Evolutionary conservation across 2,888 invertebrate genomes (phyloP).

Genomic region (Smittia sp.): DNA sequence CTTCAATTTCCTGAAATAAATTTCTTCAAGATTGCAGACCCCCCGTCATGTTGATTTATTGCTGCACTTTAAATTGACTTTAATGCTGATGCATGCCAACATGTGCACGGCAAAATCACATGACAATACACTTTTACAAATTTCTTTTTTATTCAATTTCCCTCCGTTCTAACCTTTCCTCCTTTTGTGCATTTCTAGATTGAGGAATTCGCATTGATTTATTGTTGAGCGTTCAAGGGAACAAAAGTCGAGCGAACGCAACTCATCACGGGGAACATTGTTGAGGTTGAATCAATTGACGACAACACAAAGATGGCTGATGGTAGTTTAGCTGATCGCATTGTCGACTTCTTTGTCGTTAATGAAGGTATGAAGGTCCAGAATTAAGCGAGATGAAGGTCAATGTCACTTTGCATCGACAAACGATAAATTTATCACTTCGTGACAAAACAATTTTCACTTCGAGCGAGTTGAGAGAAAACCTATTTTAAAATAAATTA

Average conservation of each 20-base stretch:
- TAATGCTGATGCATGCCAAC: conserved; percentile 22
- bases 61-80: conserved; percentile 24
- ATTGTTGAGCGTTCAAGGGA: too few relatives aligned
- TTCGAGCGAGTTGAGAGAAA: neutral
- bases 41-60: conserved; percentile 28
- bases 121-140: conserved; percentile 29
- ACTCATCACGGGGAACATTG: neutral
- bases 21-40: neutral
- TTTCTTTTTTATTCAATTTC: conserved; percentile 23
- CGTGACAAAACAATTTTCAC: neutral
- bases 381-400: neutral
- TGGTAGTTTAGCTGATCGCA: conserved; percentile 46
- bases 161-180: neutral
- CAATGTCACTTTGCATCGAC: neutral
- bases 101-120: neutral
- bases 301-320: neutral
- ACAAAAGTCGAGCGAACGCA: neutral
- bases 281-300: neutral
- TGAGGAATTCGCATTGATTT: neutral
- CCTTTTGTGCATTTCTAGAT: neutral
- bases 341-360: conserved; percentile 53
- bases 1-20: neutral
- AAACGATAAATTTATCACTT: neutral
- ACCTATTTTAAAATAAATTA: neutral
- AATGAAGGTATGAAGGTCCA: conserved; percentile 49